A percentile compares a stretch with the other conserved stretches of the same genome.
Evolutionary conservation across 2,113 vertebrate genomes (phyloP).

Genomic region (Phylloscopus trochiloides): DNA sequence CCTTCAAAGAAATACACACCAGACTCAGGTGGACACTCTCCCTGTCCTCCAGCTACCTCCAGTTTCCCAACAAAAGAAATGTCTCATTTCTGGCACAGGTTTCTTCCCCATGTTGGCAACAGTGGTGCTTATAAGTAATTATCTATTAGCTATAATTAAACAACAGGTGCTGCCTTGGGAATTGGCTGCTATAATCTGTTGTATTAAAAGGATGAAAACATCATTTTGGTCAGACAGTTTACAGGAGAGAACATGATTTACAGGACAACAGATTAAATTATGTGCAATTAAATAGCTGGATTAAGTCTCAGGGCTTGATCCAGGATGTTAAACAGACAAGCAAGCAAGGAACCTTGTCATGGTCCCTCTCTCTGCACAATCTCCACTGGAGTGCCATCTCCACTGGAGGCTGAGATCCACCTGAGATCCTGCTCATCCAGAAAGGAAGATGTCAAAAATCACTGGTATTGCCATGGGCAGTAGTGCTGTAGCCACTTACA

Average conservation of each 20-base stretch:
- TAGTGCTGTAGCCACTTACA: neutral
- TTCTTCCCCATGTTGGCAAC: neutral
- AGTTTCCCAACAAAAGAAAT: neutral
- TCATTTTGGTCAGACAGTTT: neutral
- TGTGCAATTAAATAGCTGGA: neutral
- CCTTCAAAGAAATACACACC: neutral
- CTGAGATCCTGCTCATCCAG: neutral
- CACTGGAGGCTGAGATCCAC: neutral
- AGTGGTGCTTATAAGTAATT: neutral
- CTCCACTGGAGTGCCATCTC: neutral
- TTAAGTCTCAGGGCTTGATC: neutral
- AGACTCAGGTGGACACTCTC: neutral
- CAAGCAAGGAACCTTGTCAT: neutral
- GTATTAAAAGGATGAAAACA: neutral
- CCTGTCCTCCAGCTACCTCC: neutral
- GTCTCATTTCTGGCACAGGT: neutral
- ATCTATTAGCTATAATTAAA: neutral
- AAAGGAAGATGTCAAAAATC: neutral
- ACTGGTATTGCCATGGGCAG: neutral
- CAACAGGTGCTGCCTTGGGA: neutral
- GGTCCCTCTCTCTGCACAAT: neutral
- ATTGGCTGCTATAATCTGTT: neutral
- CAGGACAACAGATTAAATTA: neutral
- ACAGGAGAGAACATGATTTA: neutral
- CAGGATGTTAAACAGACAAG: neutral